Conservation (phyloP, 30 jellyfish, hydroid and myxozoan species). For the Haliclystus octoradiatus region DNA sequence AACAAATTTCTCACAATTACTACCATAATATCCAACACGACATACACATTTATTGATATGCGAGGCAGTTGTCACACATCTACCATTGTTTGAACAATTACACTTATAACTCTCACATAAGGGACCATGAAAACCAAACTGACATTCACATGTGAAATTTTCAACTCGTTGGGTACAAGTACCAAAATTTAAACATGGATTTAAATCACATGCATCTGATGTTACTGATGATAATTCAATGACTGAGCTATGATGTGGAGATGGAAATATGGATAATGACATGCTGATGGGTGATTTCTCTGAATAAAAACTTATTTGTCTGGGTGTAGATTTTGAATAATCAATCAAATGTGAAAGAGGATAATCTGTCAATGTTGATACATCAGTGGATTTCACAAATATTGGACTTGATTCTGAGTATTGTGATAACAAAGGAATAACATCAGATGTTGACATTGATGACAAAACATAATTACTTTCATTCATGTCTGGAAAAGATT, state of each 20-base stretch:
- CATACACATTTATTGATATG: constrained; percentile 42
- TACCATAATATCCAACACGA: constrained; percentile 48
- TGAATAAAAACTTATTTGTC: too few relatives aligned
- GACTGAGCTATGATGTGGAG: not conserved
- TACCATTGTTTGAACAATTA: constrained; percentile 57
- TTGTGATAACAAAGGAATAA: not conserved
- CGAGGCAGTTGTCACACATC: constrained; percentile 51
- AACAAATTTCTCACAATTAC: constrained; percentile 22
- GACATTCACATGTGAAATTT: constrained; percentile 38
- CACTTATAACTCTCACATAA: constrained; percentile 43
- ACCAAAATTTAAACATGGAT: constrained; percentile 8
- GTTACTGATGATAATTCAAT: not conserved
- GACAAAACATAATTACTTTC: too few relatives aligned
- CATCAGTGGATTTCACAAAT: not conserved
- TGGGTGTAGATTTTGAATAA: too few relatives aligned
- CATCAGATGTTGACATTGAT: not conserved
- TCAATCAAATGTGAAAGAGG: too few relatives aligned
- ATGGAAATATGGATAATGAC: too few relatives aligned
- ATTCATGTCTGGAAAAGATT: too few relatives aligned
- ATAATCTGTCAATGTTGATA: too few relatives aligned
- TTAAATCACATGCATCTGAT: not conserved
- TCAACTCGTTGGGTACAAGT: not conserved
- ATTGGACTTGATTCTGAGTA: not conserved
- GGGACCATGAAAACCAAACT: constrained; percentile 58
- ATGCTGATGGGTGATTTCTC: too few relatives aligned